These are phyloP conservation scores for Drosophila takahashii DNA, from an alignment of 1,140 invertebrate species.

Conservation along the genomic window DNA sequence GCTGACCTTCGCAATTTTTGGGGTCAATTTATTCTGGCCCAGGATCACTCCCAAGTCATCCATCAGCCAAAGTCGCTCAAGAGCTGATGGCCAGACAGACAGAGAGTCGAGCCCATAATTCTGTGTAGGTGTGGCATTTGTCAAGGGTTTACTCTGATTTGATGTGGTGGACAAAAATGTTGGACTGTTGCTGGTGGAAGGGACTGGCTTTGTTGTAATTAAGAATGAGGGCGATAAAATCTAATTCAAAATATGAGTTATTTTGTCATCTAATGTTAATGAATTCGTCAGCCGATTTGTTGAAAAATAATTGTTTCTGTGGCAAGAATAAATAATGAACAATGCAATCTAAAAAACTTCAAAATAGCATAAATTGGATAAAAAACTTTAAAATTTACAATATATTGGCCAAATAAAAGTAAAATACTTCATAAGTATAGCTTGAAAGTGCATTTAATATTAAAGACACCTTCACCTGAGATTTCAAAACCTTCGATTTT, in stretches of 20 bases:
- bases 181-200: no score
- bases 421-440: background rate
- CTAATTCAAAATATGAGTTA: background rate
- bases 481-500: background rate
- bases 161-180: slow-evolving; percentile 13
- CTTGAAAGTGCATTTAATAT: background rate
- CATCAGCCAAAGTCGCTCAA: slow-evolving; percentile 34
- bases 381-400: no score
- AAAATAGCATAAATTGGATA: no score
- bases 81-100: slow-evolving; percentile 15
- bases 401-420: no score
- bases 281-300: no score
- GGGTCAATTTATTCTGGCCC: slow-evolving; percentile 62
- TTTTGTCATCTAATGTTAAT: no score
- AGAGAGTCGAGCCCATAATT: slow-evolving; percentile 9
- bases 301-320: no score
- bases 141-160: slow-evolving; percentile 46
- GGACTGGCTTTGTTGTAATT: background rate
- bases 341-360: no score
- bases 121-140: slow-evolving; percentile 37
- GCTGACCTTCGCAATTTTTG: slow-evolving; percentile 72
- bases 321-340: no score
- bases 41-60: slow-evolving; percentile 15
- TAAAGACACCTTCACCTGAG: no score
- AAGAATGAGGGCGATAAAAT: background rate